Base-by-base conservation (phyloP, 2,797 vertebrate species). In the Octomys mimax region DNA sequence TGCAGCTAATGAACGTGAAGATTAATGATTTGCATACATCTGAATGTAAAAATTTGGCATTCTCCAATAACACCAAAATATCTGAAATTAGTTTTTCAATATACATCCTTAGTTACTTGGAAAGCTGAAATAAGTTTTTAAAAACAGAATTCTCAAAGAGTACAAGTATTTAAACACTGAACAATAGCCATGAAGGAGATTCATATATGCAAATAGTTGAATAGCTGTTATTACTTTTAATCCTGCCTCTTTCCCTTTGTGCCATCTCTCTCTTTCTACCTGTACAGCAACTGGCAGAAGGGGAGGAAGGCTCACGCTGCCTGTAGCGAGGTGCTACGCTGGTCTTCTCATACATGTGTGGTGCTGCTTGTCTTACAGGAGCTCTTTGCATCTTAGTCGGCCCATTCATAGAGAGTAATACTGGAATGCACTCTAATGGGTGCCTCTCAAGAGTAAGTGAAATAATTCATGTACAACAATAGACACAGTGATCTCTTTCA, bases 371-470 rank as follows among this genome's bases (percentile, higher is more conserved):
- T 21, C 13, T 91, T 94, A 18, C 14, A 78, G 31, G 22, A 59
- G 6, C 21, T 77, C 19, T 18, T 52, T 57, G 57, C 61, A 33
- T n/a, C 28, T 87, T 61, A 57, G 11, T 42, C 68, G 91, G 4
- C 33, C 80, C 33, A 6, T 70, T 91, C 26, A 49, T 31, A 68
- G 11, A 83, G 4, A 19, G 13, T 75, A 83, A 89, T 68, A 75
- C 22, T 82, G 31, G 8, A 12, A 24, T 87, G 13, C 54, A 84
- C 2, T 79, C 1, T 84, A 49, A 75, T 16, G 14, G 0, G 5
- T 75, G 89, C 22, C 13, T 78, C 42, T 89, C 31, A 78, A 91
- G 81, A 81, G 73, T 81, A 92, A 95, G 36, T 46, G 42, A 77
- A n/a, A 52, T 71, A 71, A 95, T 71, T 91, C 22, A 59, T 79